These are phyloP conservation scores for Saccostrea echinata DNA, from an alignment of 1,140 invertebrate genomes.

Conservation along the genomic window DNA sequence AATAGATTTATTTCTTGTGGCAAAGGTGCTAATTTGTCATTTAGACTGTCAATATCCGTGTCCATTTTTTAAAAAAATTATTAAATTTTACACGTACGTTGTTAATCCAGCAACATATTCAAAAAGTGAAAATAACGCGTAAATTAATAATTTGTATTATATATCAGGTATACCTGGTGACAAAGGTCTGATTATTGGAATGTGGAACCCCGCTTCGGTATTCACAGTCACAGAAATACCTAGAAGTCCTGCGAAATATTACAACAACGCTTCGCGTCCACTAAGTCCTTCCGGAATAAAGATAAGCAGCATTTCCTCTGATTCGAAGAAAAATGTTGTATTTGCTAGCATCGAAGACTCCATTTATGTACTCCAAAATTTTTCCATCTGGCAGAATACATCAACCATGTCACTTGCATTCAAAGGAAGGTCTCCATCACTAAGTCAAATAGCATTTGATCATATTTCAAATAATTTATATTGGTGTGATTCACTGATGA, in stretches of 20 bases:
- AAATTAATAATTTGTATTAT: not conserved
- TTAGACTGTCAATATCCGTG: too few species aligned
- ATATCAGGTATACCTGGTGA: not conserved
- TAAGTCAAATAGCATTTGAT: constrained; percentile 2
- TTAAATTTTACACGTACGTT: too few species aligned
- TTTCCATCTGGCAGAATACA: not conserved
- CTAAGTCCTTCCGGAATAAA: not conserved
- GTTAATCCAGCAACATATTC: too few species aligned
- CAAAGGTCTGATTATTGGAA: not conserved
- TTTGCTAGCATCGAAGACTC: not conserved
- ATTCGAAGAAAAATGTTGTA: not conserved
- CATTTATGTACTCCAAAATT: not conserved
- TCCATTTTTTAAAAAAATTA: too few species aligned
- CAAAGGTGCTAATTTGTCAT: too few species aligned
- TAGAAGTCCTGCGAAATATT: not conserved
- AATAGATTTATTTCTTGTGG: too few species aligned
- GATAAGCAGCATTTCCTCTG: not conserved
- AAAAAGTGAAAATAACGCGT: too few species aligned
- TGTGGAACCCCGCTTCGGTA: not conserved
- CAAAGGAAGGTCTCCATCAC: not conserved
- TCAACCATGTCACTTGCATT: not conserved
- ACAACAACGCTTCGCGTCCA: not conserved
- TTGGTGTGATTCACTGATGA: not conserved
- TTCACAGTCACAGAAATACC: not conserved
- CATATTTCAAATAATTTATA: constrained; percentile 20